phyloP scores from a whole-genome alignment of 2,797 vertebrate species.

The Argyrosomus regius region DNA sequence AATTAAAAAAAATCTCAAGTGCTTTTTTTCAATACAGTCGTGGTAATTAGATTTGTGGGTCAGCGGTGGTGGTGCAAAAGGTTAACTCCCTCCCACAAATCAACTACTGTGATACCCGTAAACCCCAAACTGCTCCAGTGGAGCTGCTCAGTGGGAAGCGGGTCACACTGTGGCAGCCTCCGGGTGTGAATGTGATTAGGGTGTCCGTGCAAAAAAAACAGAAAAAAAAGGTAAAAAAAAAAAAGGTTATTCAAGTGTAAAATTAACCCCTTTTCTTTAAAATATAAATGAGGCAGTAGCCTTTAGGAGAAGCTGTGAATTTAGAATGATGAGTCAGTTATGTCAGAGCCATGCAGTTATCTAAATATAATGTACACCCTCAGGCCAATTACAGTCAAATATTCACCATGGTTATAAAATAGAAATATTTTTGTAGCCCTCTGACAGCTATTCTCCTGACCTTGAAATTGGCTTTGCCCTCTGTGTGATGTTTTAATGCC shows the following conservation, averaged over 20 bases:
- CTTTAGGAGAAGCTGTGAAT: neutral
- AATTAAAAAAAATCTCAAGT: neutral
- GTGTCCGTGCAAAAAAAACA: neutral
- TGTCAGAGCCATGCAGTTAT: neutral
- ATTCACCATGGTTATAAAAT: neutral
- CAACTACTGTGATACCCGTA: neutral
- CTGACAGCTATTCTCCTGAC: neutral
- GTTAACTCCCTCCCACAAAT: no score
- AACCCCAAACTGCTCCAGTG: neutral
- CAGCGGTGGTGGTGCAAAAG: neutral
- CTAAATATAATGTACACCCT: neutral
- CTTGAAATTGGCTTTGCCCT: neutral
- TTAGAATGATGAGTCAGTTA: neutral
- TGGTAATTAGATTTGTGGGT: neutral
- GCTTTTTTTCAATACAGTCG: neutral
- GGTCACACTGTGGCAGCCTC: neutral
- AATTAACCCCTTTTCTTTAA: neutral
- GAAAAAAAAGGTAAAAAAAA: neutral
- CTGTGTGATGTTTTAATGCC: neutral
- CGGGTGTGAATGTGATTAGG: neutral
- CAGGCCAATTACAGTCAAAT: neutral
- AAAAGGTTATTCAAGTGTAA: neutral
- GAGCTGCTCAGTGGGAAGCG: neutral
- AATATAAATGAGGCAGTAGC: neutral
- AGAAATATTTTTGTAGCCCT: neutral